phyloP scores from a whole-genome alignment of 1,140 invertebrate species.

The Drosophila erecta region DNA sequence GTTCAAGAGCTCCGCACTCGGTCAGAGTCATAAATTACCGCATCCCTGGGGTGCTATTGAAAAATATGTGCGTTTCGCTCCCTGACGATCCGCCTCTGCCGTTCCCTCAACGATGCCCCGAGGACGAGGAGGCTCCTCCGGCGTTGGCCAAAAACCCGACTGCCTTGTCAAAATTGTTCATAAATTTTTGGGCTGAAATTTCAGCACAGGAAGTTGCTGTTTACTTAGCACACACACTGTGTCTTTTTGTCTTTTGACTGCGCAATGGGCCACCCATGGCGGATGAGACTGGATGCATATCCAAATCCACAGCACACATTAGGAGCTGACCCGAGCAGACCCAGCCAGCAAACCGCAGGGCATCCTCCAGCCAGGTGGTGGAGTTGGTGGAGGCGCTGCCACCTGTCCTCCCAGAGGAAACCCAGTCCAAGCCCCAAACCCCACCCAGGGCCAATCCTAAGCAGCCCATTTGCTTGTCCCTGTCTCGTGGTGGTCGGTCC shows the following conservation, averaged over 20 bases:
- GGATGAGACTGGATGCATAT: constrained; percentile 52
- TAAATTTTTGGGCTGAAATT: constrained; percentile 64
- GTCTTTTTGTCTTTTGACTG: constrained; percentile 37
- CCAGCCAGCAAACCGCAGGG: constrained; percentile 50
- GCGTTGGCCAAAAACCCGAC: constrained; percentile 36
- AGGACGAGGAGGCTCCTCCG: constrained; percentile 67
- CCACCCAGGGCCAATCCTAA: constrained; percentile 12
- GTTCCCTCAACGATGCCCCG: constrained; percentile 39
- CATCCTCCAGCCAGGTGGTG: constrained; percentile 4
- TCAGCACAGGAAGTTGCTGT: constrained; percentile 77
- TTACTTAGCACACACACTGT: constrained; percentile 56
- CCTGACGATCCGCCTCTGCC: constrained; percentile 13
- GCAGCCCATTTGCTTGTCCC: constrained; percentile 11
- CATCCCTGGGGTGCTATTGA: constrained; percentile 80
- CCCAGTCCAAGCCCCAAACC: background rate
- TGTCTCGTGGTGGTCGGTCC: constrained; percentile 8
- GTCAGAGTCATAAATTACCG: constrained; percentile 79
- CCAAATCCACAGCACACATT: constrained; percentile 69
- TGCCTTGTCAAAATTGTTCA: constrained; percentile 76
- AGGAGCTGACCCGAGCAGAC: constrained; percentile 65
- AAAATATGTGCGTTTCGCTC: constrained; percentile 44
- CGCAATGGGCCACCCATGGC: constrained; percentile 47
- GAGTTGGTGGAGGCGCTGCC: background rate
- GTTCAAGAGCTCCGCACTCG: constrained; percentile 51
- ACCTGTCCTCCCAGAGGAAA: constrained; percentile 38